Evolutionary conservation across 2,797 vertebrate genomes (phyloP), one percentile per base, ranked within the genome.

Genomic region (Labroides dimidiatus): DNA sequence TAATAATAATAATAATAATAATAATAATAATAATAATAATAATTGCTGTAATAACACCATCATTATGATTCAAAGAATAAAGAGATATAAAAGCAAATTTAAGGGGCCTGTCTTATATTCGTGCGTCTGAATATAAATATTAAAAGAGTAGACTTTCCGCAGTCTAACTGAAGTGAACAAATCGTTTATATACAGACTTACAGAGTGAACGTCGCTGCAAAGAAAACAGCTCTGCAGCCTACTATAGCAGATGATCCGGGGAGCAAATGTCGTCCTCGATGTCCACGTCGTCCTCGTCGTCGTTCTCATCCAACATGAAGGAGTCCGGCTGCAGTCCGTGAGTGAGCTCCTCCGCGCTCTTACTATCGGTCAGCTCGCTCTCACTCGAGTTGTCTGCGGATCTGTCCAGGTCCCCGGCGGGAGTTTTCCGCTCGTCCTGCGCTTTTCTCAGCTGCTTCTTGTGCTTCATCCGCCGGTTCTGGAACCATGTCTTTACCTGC

Each of bases 401-500:
- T 43, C 94, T 87, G 65, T 96, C 96, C 27, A 90, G 84, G 0
- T 93, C 93, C 0, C 89, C 93, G 0, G 88, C 93, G 0, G 94
- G 81, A 0, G 75, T 89, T 77, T 98, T 99, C 59, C 95, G 93
- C 39, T 98, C 98, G 44, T 99, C 98, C 83, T 97, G 97, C 24
- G 91, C 95, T 80, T 99, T 99, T 78, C 97, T 73, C 86, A 98
- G 91, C 88, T 98, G 98, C 64, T 99, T 99, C 93, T 99, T 99
- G 86, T 99, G 98, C 89, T 99, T 99, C 98, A 99, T 99, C 69
- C 98, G 92, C 14, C 98, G 91, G 88, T 99, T 99, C 91, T 99
- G 97, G 75, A 99, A 99, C 98, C 98, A 99, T 41, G 97, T 99
- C 85, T 99, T 99, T 36, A 99, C 97, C 98, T 99, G 89, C 4